These are phyloP conservation scores for Neogobius melanostomus DNA, from an alignment of 2,113 vertebrate species.

Conservation along the genomic window DNA sequence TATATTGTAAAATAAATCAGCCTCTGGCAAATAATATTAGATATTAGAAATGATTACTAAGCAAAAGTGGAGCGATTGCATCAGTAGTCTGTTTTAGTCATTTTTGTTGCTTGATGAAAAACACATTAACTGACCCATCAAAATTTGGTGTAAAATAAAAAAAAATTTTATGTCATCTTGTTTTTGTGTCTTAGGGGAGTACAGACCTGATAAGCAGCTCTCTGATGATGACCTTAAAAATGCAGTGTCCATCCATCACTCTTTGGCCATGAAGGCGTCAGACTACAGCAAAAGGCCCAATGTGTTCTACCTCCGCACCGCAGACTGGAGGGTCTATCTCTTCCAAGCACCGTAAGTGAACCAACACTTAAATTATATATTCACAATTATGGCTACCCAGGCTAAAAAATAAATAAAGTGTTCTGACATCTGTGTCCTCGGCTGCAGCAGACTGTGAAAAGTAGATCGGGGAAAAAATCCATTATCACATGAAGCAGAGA, in stretches of 20 bases:
- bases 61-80: background rate
- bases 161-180: background rate
- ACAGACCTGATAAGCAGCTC: slow-evolving; percentile 88
- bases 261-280: slow-evolving; percentile 88
- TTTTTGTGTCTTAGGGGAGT: slow-evolving; percentile 80
- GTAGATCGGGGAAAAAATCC: slow-evolving; percentile 5
- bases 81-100: background rate
- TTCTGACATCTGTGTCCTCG: accelerated
- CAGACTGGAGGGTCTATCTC: slow-evolving; percentile 97
- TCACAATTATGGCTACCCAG: slow-evolving; percentile 1
- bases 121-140: background rate
- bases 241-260: slow-evolving; percentile 96
- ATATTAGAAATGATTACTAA: background rate
- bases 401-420: background rate
- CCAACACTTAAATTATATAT: background rate
- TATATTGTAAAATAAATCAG: background rate
- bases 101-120: background rate
- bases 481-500: slow-evolving; percentile 4
- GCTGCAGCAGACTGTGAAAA: background rate
- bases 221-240: slow-evolving; percentile 95
- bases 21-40: too few relatives aligned
- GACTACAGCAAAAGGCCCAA: slow-evolving; percentile 98
- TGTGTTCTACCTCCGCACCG: slow-evolving; percentile 96
- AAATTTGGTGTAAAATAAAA: background rate
- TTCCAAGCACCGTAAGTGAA: slow-evolving; percentile 91